These are phyloP conservation scores for Tenthredo livida DNA, from an alignment of 2,888 invertebrate genomes.

Conservation along the genomic window DNA sequence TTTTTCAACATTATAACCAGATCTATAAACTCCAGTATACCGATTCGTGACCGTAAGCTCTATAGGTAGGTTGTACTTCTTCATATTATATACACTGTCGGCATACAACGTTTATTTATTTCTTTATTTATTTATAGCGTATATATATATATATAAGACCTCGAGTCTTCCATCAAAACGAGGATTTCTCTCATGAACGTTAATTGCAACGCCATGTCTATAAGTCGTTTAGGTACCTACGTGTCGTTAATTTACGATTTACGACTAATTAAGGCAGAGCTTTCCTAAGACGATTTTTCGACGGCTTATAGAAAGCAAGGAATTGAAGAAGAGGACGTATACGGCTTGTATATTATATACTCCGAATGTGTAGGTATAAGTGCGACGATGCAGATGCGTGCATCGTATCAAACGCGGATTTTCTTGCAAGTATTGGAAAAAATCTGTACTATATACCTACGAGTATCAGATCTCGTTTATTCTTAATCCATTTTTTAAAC, in stretches of 20 bases:
- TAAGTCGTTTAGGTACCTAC: constrained; percentile 32
- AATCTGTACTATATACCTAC: not conserved
- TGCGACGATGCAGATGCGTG: not conserved
- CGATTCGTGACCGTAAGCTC: too few species aligned
- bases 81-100: not conserved
- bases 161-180: constrained; percentile 10
- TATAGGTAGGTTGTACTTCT: not conserved
- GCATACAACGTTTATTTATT: not conserved
- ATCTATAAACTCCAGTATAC: not conserved
- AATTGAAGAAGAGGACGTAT: constrained; percentile 14
- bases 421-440: not conserved
- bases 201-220: constrained; percentile 44
- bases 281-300: constrained; percentile 25
- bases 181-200: constrained; percentile 30
- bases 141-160: too few species aligned
- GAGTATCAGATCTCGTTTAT: not conserved
- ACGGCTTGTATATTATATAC: not conserved
- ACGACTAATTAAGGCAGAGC: constrained; percentile 47
- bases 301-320: constrained; percentile 31
- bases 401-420: not conserved
- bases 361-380: not conserved
- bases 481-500: not conserved
- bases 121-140: not conserved
- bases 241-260: constrained; percentile 50
- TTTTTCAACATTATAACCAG: not conserved